phyloP scores from a whole-genome alignment of 2,113 vertebrate genomes.

The Esox niger region DNA sequence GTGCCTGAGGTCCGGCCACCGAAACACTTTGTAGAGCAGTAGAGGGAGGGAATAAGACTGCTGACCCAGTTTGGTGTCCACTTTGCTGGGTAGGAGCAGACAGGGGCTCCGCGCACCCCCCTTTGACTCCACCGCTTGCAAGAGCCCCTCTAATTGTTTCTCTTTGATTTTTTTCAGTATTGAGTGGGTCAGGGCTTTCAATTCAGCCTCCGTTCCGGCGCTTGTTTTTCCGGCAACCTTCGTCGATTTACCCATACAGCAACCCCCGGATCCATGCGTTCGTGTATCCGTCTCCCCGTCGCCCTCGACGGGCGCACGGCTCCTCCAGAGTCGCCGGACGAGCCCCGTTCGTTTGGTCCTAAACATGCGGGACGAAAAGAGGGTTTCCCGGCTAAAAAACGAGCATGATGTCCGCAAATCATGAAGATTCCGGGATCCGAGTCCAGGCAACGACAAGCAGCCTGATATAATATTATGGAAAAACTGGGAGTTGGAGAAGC shows the following conservation, averaged over 20 bases:
- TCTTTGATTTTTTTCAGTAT: constrained; percentile 92
- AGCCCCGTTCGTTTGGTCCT: constrained; percentile 98
- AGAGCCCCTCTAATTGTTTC: constrained; percentile 88
- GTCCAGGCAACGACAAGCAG: constrained; percentile 83
- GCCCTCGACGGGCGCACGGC: constrained; percentile 89
- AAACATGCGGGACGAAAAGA: constrained; percentile 96
- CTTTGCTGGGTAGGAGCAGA: constrained; percentile 84
- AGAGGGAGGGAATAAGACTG: constrained; percentile 87
- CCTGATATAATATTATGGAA: constrained; percentile 69
- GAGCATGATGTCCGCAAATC: constrained; percentile 96
- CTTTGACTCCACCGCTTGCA: constrained; percentile 92
- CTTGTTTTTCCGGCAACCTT: constrained; percentile 73
- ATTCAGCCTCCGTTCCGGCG: constrained; percentile 84
- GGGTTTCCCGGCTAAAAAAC: constrained; percentile 90
- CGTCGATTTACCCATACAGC: constrained; percentile 86
- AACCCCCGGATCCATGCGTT: constrained; percentile 80
- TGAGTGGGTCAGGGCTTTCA: constrained; percentile 90
- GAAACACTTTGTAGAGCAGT: constrained; percentile 94
- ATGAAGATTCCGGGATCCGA: constrained; percentile 94
- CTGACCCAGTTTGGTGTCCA: constrained; percentile 85
- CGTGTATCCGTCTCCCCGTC: constrained; percentile 83
- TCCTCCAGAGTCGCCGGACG: constrained; percentile 97
- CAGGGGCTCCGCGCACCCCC: constrained; percentile 88
- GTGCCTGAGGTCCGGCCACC: constrained; percentile 95
- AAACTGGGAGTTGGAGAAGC: constrained; percentile 74